Base-by-base conservation (phyloP, 2,797 vertebrate species). In the Rhabdomys pumilio region DNA sequence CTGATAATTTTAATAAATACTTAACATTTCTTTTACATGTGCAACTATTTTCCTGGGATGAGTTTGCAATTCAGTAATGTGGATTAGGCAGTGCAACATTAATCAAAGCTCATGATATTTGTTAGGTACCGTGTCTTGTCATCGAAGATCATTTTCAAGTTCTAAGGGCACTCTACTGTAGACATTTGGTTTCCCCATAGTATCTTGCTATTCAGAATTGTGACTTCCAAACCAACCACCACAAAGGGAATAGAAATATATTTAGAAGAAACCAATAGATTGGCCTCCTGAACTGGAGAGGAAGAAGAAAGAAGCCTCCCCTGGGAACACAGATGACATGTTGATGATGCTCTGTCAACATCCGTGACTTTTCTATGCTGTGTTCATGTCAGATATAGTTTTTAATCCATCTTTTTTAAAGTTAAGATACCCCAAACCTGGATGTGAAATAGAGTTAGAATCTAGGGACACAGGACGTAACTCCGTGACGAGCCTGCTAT, bases 361-460 rank as follows among this genome's bases (percentile, higher is more conserved):
- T 72, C 69, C 38, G 69, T 12, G 20, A 61, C 41, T 38, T 72
- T 87, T 50, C 63, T 31, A n/a, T 2, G 0, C 5, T 55, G 55
- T 90, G 41, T 81, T 61, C 67, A 55, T 7, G 13, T 24, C 57
- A 84, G 13, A n/a, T 53, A 26, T 0, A 44, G 44, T 53, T 53
- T 76, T 91, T 76, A 83, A 20, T 41, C 41, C 75, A 73, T 19
- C 41, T 69, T 61, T 57, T 95, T 44, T 31, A 24, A 85, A 61
- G 34, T 50, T 57, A 72, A 82, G 57, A 89, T 38, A 82, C 53
- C 38, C 59, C 34, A 76, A 59, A 76, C 29, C 50, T n/a, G 5
- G 53, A 96, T 73, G 80, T 88, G 55, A 44, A 13, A 80, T 63
- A 80, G 29, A 75, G 80, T 91, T 84, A 61, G 31, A 79, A 79